phyloP scores from a whole-genome alignment of 2,888 invertebrate genomes.

The Gari tellinella region DNA sequence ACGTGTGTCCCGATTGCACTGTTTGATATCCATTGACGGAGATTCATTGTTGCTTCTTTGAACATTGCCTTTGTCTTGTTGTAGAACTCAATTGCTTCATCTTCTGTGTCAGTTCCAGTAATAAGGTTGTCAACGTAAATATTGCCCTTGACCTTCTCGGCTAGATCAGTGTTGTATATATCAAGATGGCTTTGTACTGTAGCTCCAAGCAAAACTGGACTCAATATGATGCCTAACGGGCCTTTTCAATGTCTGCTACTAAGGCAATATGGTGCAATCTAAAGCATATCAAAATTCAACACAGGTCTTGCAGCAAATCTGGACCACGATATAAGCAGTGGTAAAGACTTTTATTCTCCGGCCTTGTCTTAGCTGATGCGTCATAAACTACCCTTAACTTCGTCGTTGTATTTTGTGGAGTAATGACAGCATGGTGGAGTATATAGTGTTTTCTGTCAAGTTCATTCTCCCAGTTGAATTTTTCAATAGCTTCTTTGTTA shows the following conservation, averaged over 20 bases:
- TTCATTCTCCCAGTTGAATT: conserved; percentile 1
- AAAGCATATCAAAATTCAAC: conserved; percentile 24
- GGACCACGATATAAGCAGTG: conserved; percentile 27
- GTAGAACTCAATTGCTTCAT: conserved; percentile 21
- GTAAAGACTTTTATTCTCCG: conserved; percentile 18
- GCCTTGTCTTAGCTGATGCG: conserved; percentile 18
- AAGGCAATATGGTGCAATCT: conserved; percentile 18
- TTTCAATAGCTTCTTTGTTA: conserved; percentile 14
- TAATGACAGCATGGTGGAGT: conserved; percentile 25
- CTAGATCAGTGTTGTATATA: neutral
- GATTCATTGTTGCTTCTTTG: conserved; percentile 30
- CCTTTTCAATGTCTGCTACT: conserved; percentile 28
- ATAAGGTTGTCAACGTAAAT: conserved; percentile 24
- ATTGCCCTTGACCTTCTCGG: neutral
- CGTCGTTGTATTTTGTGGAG: conserved; percentile 19
- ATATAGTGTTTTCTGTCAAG: conserved; percentile 19
- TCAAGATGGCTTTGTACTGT: conserved; percentile 9
- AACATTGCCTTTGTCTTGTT: conserved; percentile 21
- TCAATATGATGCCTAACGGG: conserved; percentile 21
- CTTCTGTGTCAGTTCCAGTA: conserved; percentile 17
- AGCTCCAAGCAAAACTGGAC: conserved; percentile 14
- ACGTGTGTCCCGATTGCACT: neutral
- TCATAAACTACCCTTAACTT: conserved; percentile 29
- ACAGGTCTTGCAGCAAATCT: conserved; percentile 21
- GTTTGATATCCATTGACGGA: conserved; percentile 37